phyloP scores from a whole-genome alignment of 2,888 invertebrate genomes.

The Cheilosia variabilis region DNA sequence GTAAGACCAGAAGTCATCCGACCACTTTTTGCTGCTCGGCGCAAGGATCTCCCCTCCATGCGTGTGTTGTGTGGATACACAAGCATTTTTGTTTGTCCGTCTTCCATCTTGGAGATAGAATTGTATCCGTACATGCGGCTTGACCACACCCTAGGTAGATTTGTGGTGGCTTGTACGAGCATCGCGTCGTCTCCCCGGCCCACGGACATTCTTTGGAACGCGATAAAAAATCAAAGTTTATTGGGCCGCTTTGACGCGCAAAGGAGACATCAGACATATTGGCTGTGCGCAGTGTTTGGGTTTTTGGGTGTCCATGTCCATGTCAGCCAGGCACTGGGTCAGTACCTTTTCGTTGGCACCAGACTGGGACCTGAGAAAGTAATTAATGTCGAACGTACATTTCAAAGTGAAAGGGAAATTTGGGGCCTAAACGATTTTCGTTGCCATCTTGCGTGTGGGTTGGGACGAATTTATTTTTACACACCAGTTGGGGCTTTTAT shows the following conservation, averaged over 20 bases:
- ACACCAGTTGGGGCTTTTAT: slow-evolving; percentile 33
- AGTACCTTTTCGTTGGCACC: not conserved
- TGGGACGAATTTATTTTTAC: slow-evolving; percentile 36
- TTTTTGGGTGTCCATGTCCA: slow-evolving; percentile 71
- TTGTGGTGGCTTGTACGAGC: slow-evolving; percentile 1
- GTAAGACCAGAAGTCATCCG: slow-evolving; percentile 73
- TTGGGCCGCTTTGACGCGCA: slow-evolving; percentile 67
- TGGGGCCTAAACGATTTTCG: slow-evolving; percentile 50
- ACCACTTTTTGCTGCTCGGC: slow-evolving; percentile 36
- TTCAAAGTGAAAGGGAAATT: slow-evolving; percentile 73
- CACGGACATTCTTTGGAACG: slow-evolving; percentile 63
- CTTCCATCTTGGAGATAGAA: slow-evolving; percentile 27
- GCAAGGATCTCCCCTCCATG: slow-evolving; percentile 41
- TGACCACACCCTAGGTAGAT: slow-evolving; percentile 60
- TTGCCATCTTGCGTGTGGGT: slow-evolving; percentile 30
- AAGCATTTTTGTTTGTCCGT: slow-evolving; percentile 2
- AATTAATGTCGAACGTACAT: slow-evolving; percentile 71
- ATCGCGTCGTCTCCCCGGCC: slow-evolving; percentile 40
- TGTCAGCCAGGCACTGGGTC: slow-evolving; percentile 71
- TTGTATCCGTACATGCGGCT: slow-evolving; percentile 31
- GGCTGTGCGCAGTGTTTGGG: slow-evolving; percentile 37
- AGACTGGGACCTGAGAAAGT: slow-evolving; percentile 56
- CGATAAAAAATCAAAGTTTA: slow-evolving; percentile 73
- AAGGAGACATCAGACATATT: slow-evolving; percentile 68
- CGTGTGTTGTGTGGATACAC: not conserved